These are phyloP conservation scores for Gasterosteus nipponicus DNA, from an alignment of 2,113 vertebrate species.

Conservation along the genomic window DNA sequence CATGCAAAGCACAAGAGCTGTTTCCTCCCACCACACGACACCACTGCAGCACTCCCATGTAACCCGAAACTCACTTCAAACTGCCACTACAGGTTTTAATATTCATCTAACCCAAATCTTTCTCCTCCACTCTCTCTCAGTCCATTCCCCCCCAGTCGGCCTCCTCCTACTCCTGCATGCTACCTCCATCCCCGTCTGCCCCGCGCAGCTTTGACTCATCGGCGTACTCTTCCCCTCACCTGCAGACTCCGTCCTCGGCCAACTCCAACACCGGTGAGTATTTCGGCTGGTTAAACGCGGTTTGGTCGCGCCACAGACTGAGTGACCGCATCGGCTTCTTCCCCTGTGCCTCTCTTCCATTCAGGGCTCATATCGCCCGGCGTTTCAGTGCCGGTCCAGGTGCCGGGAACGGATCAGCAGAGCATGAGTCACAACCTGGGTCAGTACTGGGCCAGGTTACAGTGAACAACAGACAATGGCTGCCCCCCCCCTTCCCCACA, in stretches of 20 bases:
- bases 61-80: background rate
- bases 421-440: slow-evolving; percentile 80
- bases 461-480: slow-evolving; percentile 70
- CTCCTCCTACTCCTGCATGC: slow-evolving; percentile 82
- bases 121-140: slow-evolving; percentile 47
- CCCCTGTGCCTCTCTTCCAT: background rate
- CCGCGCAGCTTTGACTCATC: slow-evolving; percentile 79
- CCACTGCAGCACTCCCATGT: slow-evolving; percentile 56
- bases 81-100: background rate
- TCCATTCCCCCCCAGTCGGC: slow-evolving; percentile 77
- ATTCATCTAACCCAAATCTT: background rate
- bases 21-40: background rate
- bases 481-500: background rate
- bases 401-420: slow-evolving; percentile 82
- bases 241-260: slow-evolving; percentile 76
- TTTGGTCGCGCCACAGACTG: too few relatives aligned
- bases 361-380: slow-evolving; percentile 83
- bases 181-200: slow-evolving; percentile 78
- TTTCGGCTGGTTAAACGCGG: background rate
- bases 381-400: slow-evolving; percentile 84
- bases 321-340: background rate
- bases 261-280: slow-evolving; percentile 80
- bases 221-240: slow-evolving; percentile 78
- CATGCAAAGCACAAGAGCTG: background rate
- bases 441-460: slow-evolving; percentile 87